Percentiles rank a stretch among this genome's conserved stretches.
These are phyloP conservation scores for Chrysemys picta DNA, from an alignment of 2,113 vertebrate species.

Conservation along the genomic window DNA sequence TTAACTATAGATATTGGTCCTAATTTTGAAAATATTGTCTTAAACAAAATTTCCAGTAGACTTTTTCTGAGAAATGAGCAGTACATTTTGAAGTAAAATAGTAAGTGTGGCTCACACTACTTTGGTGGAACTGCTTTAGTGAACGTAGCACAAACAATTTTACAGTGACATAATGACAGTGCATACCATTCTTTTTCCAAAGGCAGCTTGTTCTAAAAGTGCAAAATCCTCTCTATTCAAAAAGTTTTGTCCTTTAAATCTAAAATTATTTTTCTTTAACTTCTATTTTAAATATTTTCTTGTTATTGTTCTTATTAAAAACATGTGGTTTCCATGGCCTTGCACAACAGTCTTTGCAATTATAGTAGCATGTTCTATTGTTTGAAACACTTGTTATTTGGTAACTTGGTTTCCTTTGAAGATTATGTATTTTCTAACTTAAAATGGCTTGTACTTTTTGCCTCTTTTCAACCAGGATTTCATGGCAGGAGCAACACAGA, in stretches of 20 bases:
- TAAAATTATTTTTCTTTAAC: slow-evolving; percentile 9
- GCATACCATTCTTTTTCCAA: background rate
- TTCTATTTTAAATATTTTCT: slow-evolving; percentile 53
- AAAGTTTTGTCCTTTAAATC: slow-evolving; percentile 39
- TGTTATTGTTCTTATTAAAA: slow-evolving; percentile 48
- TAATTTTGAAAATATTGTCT: slow-evolving; percentile 19
- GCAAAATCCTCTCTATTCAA: slow-evolving; percentile 44
- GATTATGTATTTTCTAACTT: slow-evolving; percentile 42
- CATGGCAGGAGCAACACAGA: slow-evolving; percentile 81
- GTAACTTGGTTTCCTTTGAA: slow-evolving; percentile 54
- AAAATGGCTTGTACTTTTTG: slow-evolving; percentile 60
- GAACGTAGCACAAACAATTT: background rate
- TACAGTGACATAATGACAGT: background rate
- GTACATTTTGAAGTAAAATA: slow-evolving; percentile 1
- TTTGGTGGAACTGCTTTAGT: background rate
- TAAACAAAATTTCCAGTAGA: background rate
- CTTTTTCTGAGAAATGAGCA: slow-evolving; percentile 22
- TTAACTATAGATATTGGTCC: background rate
- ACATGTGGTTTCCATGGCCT: slow-evolving; percentile 17
- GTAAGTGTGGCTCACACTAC: background rate
- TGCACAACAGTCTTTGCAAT: slow-evolving; percentile 18
- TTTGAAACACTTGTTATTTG: slow-evolving; percentile 50
- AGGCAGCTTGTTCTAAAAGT: slow-evolving; percentile 29
- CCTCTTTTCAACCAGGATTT: slow-evolving; percentile 86
- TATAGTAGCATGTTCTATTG: slow-evolving; percentile 24